Base-by-base conservation (phyloP, 2,888 invertebrate species). In the Philhelius pedissequus region DNA sequence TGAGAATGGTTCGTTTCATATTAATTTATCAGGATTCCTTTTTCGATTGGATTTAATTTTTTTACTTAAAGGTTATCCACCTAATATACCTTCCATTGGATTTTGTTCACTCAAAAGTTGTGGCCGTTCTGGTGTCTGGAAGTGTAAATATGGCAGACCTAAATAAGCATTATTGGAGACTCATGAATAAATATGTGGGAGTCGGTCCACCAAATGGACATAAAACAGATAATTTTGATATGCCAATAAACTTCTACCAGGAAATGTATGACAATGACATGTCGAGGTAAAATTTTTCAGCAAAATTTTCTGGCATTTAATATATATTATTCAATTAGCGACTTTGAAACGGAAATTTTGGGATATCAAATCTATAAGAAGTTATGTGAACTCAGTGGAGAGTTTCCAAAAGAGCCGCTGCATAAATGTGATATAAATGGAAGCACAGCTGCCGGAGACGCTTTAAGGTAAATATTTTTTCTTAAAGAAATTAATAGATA, bases 381-480 rank as follows among this genome's bases (percentile, higher is more conserved):
- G 2, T 11, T 66, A 11, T 75, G 74, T 20, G 25, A 75, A 9
- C 45, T 75, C 2, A 66, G 54, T 45, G 74, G 64, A 13, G 15
- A 74, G 5, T 74, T 25, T 40, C 40, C 45, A 5, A 35, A 32
- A 5, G 30, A 64, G 32, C 20, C 45, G 0, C 5, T 64, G n/a
- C 32, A 64, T 48, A 94, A 95, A 88, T 98, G 97, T 89, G 97
- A 97, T 88, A 96, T 97, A 88, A 96, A 96, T 90, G 93, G 94
- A 87, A 96, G 95, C 87, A 93, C 93, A 3, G 94, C 94, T 45
- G 97, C 97, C 58, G 97, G 97, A 74, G 94, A 95, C 86, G 93
- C 93, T 9, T 89, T 95, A 1, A 92, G 93, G 90, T 90, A 68
- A 45, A 84, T 50, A 8, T 35, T n/a, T n/a, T n/a, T n/a, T n/a